phyloP scores from a whole-genome alignment of 2,888 invertebrate species.

The Eurytoma californica region DNA sequence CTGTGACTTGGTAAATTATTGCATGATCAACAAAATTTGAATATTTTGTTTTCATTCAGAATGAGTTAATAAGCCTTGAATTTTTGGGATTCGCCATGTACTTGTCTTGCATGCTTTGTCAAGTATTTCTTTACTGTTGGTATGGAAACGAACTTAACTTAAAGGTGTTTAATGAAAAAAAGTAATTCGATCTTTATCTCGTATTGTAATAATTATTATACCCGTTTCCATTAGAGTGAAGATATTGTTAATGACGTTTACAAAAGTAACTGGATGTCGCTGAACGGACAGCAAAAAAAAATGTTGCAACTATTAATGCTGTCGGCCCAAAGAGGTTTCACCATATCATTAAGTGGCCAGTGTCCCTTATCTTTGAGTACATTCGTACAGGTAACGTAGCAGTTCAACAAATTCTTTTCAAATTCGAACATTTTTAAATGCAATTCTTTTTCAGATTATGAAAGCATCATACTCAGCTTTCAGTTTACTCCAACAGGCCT shows the following conservation, averaged over 20 bases:
- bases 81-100: slow-evolving; percentile 42
- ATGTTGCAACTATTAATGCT: slow-evolving; percentile 34
- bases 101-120: slow-evolving; percentile 40
- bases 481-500: slow-evolving; percentile 34
- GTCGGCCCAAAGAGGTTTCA: slow-evolving; percentile 13
- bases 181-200: background rate
- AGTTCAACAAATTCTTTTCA: background rate
- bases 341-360: slow-evolving; percentile 44
- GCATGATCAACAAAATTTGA: too few species aligned
- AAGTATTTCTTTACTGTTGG: slow-evolving; percentile 52
- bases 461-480: slow-evolving; percentile 51
- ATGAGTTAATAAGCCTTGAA: slow-evolving; percentile 27
- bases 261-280: slow-evolving; percentile 32
- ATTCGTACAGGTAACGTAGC: slow-evolving; percentile 48
- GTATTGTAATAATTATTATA: background rate
- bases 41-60: slow-evolving; percentile 24
- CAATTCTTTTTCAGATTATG: slow-evolving; percentile 41
- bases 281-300: background rate
- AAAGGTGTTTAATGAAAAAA: slow-evolving; percentile 21
- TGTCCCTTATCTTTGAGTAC: slow-evolving; percentile 39
- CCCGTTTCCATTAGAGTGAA: slow-evolving; percentile 32
- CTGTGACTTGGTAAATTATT: background rate
- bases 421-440: background rate
- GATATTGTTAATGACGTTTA: slow-evolving; percentile 14
- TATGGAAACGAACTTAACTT: slow-evolving; percentile 50